Evolutionary conservation across 2,797 vertebrate genomes (phyloP), one percentile per base, ranked within the genome.

Genomic region (Tauraco hartlaubi): DNA sequence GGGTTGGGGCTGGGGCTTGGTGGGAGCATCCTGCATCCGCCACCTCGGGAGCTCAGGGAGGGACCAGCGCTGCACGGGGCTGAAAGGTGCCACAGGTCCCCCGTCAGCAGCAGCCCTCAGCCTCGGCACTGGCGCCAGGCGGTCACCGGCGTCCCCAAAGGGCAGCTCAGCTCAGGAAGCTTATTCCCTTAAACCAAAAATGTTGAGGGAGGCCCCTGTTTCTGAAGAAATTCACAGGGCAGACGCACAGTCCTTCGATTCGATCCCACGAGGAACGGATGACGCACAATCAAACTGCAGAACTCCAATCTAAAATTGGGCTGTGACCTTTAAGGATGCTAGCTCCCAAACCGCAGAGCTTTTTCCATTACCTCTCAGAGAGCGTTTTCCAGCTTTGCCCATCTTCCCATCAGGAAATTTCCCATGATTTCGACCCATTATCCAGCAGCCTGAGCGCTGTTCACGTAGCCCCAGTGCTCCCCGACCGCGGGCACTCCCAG

Each of bases 11-110:
- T 28, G 41, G 15, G 33, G 17, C 49, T 19, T 19, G n/a, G 55
- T 18, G 25, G 22, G 18, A 63, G 16, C n/a, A 8, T 49, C 54
- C 52, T 54, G 13, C 41, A 15, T 20, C 69, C 46, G 2, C 20
- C 0, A 2, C 20, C n/a, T 15, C 8, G 0, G 15, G 33, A 25
- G 55, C 62, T 44, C 2, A 2, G 11, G 26, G 26, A 22, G 46
- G 74, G 23, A 11, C 49, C 20, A 1, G 49, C 7, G 9, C 33
- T 10, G 21, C 43, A 2, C 3, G 1, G 29, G 25, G 6, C 4
- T 22, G 17, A 20, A 33, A 13, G 22, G 31, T 46, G 51, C 52
- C 3, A 0, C 29, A 39, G 37, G 51, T 21, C 18, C 15, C 12
- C 41, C 6, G 1, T 16, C 12, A 14, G 22, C 61, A 43, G 33